Base-by-base conservation (phyloP, 1,140 invertebrate species). In the Philotrypesis tridentata region DNA sequence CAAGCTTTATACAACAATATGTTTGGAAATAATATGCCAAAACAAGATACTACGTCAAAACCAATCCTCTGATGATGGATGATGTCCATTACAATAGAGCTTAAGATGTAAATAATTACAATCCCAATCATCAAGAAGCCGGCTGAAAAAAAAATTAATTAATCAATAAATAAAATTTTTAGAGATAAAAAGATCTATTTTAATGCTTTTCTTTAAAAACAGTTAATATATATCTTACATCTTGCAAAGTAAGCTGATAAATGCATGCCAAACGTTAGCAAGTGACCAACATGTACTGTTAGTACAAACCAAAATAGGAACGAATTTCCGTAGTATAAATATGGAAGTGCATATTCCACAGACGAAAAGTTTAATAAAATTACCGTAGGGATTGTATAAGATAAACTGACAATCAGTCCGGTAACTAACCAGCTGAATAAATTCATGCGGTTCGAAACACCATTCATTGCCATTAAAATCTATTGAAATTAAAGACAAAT, bases 391-490 rank as follows among this genome's bases (percentile, higher is more conserved):
- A 86, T 33, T 75, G 88, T 83, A 83, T 90, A 90, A 21, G 88
- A 63, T 48, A 82, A 85, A 73, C 89, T 91, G n/a, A 88, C 89
- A 31, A 89, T 5, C n/a, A 87, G n/a, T 21, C 90, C 89, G 78
- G 86, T 90, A 2, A 86, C 14, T 8, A 91, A 61, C 91, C 91
- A 92, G 72, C 89, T 90, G 11, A 90, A 80, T 72, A 92, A 86
- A 86, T 91, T 91, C 27, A 88, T 85, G 60, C 79, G 80, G 17
- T 84, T 86, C 71, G 85, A 88, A 5, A 91, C 89, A 33, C 91
- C 90, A 82, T 91, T 91, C 83, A 91, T 89, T 25, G 87, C 82
- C 90, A 92, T 91, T 63, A 92, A 75, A 48, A 90, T 87, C 89
- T 91, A 48, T 70, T n/a, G n/a, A n/a, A 83, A 85, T 63, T 74